phyloP scores from a whole-genome alignment of 1,140 invertebrate genomes.

The Parapsyche elsis region DNA sequence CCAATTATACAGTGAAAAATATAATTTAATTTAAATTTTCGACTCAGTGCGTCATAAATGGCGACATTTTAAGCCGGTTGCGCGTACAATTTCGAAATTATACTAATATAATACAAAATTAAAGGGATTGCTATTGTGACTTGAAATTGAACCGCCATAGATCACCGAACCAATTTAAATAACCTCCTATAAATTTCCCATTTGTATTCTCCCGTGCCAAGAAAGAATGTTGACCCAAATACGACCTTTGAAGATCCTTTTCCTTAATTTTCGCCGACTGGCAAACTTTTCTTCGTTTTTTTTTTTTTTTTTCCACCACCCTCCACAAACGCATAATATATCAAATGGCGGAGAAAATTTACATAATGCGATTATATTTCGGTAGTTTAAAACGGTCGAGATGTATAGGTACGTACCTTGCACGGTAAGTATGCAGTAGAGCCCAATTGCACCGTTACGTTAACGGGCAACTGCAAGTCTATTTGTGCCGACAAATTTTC shows the following conservation, averaged over 20 bases:
- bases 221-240: constrained; percentile 8
- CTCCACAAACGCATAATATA: neutral
- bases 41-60: too few species aligned
- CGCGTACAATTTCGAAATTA: too few species aligned
- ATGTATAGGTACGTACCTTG: constrained; percentile 62
- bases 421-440: constrained; percentile 88
- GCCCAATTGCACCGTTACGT: constrained; percentile 87
- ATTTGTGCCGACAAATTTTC: constrained; percentile 74
- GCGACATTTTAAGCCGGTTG: too few species aligned
- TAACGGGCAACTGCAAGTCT: constrained; percentile 75
- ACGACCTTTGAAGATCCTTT: constrained; percentile 19
- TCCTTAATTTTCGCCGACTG: constrained; percentile 29
- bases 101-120: neutral
- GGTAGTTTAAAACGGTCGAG: neutral
- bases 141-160: constrained; percentile 15
- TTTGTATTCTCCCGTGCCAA: constrained; percentile 4
- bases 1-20: too few species aligned
- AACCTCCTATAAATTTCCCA: constrained; percentile 9
- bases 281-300: neutral
- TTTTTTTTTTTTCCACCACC: neutral
- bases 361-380: neutral
- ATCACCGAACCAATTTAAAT: constrained; percentile 28
- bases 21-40: too few species aligned
- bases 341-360: too few species aligned
- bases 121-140: neutral